These are phyloP conservation scores for Hapalemur alaotrensis DNA, from an alignment of 2,797 vertebrate genomes.

Conservation along the genomic window DNA sequence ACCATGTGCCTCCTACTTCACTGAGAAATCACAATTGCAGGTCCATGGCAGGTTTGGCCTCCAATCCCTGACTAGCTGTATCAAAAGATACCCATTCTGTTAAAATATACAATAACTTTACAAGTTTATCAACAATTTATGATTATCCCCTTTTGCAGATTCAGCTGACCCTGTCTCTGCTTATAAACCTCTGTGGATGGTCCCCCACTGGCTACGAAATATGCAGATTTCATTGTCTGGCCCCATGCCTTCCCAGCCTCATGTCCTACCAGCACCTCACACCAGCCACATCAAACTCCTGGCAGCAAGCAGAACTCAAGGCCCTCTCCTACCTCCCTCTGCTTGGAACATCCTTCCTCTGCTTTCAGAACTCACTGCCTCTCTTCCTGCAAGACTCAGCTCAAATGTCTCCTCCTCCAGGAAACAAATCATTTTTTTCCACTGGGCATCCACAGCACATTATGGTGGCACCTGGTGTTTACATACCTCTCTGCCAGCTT, in stretches of 20 bases:
- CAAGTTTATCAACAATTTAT: not conserved
- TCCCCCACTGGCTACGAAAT: not conserved
- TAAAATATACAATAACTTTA: slow-evolving; percentile 30
- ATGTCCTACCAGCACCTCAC: not conserved
- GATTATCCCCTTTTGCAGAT: not conserved
- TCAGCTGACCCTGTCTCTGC: not conserved
- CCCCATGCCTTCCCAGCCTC: not conserved
- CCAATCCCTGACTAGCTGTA: not conserved
- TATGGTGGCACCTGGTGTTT: not conserved
- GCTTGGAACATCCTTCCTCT: not conserved
- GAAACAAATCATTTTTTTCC: not conserved
- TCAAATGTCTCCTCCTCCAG: not conserved
- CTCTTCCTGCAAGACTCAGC: not conserved
- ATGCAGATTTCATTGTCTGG: not conserved
- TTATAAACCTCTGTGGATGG: not conserved
- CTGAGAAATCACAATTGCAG: not conserved
- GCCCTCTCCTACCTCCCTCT: not conserved
- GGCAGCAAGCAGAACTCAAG: slow-evolving; percentile 1
- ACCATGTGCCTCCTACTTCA: not conserved
- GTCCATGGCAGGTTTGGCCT: not conserved
- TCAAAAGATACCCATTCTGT: not conserved
- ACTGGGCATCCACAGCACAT: not conserved
- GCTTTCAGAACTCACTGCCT: not conserved
- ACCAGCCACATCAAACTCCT: not conserved
- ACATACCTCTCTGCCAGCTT: not conserved